These are phyloP conservation scores for Oriolus oriolus DNA, from an alignment of 2,113 vertebrate species.

Conservation along the genomic window DNA sequence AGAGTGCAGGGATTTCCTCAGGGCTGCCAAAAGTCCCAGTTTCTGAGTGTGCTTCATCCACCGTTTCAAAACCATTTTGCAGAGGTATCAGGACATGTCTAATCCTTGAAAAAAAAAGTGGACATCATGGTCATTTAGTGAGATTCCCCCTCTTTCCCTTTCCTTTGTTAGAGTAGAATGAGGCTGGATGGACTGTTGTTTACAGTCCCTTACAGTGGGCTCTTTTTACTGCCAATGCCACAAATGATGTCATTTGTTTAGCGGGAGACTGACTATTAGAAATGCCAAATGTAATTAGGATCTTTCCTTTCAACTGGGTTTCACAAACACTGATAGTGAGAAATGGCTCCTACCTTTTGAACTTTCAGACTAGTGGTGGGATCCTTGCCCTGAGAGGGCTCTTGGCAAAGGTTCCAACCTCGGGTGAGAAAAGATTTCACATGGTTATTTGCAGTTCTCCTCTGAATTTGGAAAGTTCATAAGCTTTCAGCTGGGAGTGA, in stretches of 20 bases:
- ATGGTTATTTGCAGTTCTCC: neutral
- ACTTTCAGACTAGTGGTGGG: neutral
- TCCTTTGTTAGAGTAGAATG: slow-evolving; percentile 2
- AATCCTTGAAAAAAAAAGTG: neutral
- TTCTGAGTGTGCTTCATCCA: neutral
- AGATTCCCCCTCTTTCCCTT: neutral
- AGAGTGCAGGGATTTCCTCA: neutral
- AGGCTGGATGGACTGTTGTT: slow-evolving; percentile 25
- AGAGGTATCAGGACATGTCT: neutral
- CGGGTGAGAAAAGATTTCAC: neutral
- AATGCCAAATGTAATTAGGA: slow-evolving; percentile 59
- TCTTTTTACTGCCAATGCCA: slow-evolving; percentile 36
- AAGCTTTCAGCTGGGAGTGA: neutral
- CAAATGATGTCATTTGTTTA: slow-evolving; percentile 62
- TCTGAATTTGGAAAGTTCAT: neutral
- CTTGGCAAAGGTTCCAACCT: neutral
- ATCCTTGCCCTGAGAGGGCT: neutral
- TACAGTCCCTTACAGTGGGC: slow-evolving; percentile 24
- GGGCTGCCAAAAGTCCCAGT: neutral
- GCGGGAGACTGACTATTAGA: neutral
- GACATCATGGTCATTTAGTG: neutral
- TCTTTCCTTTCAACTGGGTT: neutral
- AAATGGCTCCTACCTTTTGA: slow-evolving; percentile 50
- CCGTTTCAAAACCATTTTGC: neutral
- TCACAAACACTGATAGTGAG: slow-evolving; percentile 27